Conservation (phyloP, 2,888 invertebrate species). For the Leptinotarsa juncta region DNA sequence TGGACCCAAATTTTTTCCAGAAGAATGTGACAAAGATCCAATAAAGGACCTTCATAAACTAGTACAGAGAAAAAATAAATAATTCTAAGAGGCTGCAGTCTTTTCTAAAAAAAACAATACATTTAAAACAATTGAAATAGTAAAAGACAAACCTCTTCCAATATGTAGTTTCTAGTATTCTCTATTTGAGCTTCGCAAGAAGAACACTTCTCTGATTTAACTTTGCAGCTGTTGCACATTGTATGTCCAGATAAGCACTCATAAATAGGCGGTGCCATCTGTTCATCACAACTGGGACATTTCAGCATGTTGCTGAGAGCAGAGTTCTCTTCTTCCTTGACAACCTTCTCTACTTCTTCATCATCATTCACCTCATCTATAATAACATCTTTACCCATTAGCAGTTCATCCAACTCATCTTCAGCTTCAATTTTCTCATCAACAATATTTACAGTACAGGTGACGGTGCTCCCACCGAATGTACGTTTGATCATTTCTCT, state of each 20-base stretch:
- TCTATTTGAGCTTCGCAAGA: slow-evolving; percentile 39
- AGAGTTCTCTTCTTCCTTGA: slow-evolving; percentile 29
- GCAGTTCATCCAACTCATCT: slow-evolving; percentile 36
- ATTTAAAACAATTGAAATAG: too few species aligned
- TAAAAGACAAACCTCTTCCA: slow-evolving; percentile 36
- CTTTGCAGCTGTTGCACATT: slow-evolving; percentile 41
- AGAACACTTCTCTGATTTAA: slow-evolving; percentile 33
- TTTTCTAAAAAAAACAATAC: too few species aligned
- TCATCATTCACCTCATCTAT: slow-evolving; percentile 41
- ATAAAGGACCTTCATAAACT: too few species aligned
- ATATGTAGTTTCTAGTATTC: slow-evolving; percentile 40
- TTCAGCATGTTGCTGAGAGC: slow-evolving; percentile 33
- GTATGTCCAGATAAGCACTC: slow-evolving; percentile 43
- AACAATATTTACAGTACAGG: slow-evolving; percentile 34
- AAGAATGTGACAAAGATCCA: too few species aligned
- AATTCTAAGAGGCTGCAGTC: too few species aligned
- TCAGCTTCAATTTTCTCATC: slow-evolving; percentile 37
- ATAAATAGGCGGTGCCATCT: slow-evolving; percentile 39
- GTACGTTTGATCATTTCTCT: slow-evolving; percentile 34
- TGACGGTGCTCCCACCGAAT: slow-evolving; percentile 23
- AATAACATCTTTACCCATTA: slow-evolving; percentile 38
- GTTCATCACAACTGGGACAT: slow-evolving; percentile 35
- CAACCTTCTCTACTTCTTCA: slow-evolving; percentile 33
- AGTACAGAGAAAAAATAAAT: too few species aligned
- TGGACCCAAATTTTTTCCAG: too few species aligned